Conservation (phyloP, 2,888 invertebrate genomes). For the Chymomyza fuscimana region DNA sequence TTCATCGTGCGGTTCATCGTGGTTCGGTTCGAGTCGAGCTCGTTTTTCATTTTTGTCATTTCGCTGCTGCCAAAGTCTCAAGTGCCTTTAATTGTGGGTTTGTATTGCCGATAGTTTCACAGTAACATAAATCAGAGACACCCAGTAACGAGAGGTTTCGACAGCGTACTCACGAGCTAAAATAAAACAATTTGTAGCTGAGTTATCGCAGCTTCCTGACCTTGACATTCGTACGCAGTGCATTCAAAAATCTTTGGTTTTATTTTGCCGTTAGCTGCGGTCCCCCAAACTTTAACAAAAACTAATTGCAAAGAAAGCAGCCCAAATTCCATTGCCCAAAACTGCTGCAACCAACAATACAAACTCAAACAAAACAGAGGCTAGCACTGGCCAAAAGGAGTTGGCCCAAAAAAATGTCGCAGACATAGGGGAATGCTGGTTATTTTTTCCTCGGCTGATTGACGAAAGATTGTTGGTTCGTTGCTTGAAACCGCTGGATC, state of each 20-base stretch:
- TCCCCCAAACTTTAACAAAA: constrained; percentile 32
- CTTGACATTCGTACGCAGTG: constrained; percentile 53
- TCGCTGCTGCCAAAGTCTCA: background rate
- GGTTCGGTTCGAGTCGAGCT: constrained; percentile 44
- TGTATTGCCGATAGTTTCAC: constrained; percentile 55
- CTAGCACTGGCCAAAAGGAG: background rate
- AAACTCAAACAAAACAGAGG: constrained; percentile 1
- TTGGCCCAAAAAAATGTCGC: constrained; percentile 62
- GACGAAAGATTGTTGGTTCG: constrained; percentile 9
- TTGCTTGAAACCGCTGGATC: background rate
- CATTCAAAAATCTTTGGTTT: background rate
- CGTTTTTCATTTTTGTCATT: constrained; percentile 76
- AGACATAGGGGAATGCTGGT: constrained; percentile 65
- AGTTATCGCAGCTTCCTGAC: constrained; percentile 33
- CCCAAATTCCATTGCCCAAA: constrained; percentile 36
- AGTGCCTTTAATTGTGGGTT: constrained; percentile 70
- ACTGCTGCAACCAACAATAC: constrained; percentile 1
- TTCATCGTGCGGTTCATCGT: background rate
- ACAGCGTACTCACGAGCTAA: background rate
- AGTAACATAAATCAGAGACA: constrained; percentile 70
- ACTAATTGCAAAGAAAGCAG: constrained; percentile 55
- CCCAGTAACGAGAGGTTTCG: background rate
- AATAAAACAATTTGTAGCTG: background rate
- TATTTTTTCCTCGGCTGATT: constrained; percentile 17
- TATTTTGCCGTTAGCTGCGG: constrained; percentile 44